phyloP scores from a whole-genome alignment of 2,888 invertebrate species.

The Polyploca ridens region DNA sequence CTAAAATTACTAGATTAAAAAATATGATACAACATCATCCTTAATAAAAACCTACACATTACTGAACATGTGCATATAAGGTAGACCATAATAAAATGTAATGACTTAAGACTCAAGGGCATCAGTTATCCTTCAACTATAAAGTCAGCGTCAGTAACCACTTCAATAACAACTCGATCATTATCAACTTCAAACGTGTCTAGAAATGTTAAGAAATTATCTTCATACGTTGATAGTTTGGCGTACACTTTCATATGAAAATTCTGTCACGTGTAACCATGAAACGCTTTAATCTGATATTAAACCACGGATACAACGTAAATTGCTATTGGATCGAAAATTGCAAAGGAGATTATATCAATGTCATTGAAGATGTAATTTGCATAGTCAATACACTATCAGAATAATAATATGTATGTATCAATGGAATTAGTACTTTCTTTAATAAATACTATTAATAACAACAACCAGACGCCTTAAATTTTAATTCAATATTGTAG shows the following conservation, averaged over 20 bases:
- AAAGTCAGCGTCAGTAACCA: constrained; percentile 23
- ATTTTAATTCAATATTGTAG: background rate
- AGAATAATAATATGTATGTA: constrained; percentile 34
- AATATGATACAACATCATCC: constrained; percentile 20
- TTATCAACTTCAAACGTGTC: constrained; percentile 58
- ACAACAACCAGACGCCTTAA: background rate
- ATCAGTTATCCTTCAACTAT: constrained; percentile 26
- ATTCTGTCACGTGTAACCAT: constrained; percentile 42
- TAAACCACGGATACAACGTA: constrained; percentile 38
- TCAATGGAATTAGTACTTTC: background rate
- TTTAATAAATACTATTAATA: background rate
- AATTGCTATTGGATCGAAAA: constrained; percentile 57
- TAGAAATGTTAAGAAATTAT: constrained; percentile 52
- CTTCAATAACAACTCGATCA: constrained; percentile 41
- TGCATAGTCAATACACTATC: constrained; percentile 47
- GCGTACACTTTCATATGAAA: constrained; percentile 23
- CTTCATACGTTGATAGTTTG: constrained; percentile 17
- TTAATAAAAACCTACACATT: constrained; percentile 32
- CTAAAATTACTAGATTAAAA: background rate
- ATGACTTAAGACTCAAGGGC: constrained; percentile 31
- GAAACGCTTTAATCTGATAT: constrained; percentile 42
- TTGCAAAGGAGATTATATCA: constrained; percentile 45
- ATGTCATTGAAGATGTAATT: constrained; percentile 45
- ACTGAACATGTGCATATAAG: constrained; percentile 44
- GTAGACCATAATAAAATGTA: constrained; percentile 37